A percentile compares a stretch with the other conserved stretches of the same genome.
phyloP scores from a whole-genome alignment of 2,888 invertebrate species.

The Troides helena region DNA sequence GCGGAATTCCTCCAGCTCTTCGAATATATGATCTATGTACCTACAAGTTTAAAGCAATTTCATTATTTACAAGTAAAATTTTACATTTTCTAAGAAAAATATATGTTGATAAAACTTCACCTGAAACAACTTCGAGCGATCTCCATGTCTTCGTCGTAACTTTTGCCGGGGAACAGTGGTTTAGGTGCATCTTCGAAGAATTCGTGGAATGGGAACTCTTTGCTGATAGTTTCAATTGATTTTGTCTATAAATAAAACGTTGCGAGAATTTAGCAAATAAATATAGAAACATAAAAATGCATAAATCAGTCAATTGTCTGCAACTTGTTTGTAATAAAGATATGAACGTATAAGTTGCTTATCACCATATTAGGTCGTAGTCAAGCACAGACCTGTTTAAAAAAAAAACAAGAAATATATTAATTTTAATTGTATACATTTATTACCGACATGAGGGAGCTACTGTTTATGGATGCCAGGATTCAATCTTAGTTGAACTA shows the following conservation, averaged over 20 bases:
- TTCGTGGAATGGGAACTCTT: slow-evolving; percentile 95
- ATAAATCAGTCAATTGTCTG: not conserved
- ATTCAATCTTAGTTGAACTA: too few relatives aligned
- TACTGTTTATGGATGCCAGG: not conserved
- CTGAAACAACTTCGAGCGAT: slow-evolving; percentile 96
- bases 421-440: too few relatives aligned
- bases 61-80: not conserved
- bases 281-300: not conserved
- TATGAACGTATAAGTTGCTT: not conserved
- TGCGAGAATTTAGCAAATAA: not conserved
- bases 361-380: not conserved
- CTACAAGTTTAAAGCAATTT: slow-evolving; percentile 52
- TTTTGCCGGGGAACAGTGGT: slow-evolving; percentile 91
- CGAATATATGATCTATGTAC: slow-evolving; percentile 97
- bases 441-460: too few relatives aligned
- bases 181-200: slow-evolving; percentile 97
- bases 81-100: not conserved
- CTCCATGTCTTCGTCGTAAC: slow-evolving; percentile 90
- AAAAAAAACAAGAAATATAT: too few relatives aligned
- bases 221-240: slow-evolving; percentile 80
- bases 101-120: slow-evolving; percentile 44
- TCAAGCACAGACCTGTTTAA: too few relatives aligned
- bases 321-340: not conserved
- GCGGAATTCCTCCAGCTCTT: slow-evolving; percentile 97
- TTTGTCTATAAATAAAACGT: slow-evolving; percentile 38